Base-by-base conservation (phyloP, 2,797 vertebrate genomes). In the Enteromius viviparus region DNA sequence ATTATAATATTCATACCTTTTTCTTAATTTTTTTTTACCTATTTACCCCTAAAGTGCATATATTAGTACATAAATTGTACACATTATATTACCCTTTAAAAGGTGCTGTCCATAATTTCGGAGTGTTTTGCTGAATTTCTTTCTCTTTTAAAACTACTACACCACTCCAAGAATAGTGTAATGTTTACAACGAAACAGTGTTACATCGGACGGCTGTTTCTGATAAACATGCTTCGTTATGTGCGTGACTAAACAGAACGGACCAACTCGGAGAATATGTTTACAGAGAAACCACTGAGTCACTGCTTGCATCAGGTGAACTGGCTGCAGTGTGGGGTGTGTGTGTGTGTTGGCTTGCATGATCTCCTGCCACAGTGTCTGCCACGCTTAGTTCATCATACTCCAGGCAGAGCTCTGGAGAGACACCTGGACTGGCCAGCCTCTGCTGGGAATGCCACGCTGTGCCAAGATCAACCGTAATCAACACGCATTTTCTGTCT, bases 401-500 rank as follows among this genome's bases (percentile, higher is more conserved):
- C 84, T 81, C 40, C 68, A 78, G 75, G 81, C 69, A 71, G 15
- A 11, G 55, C 87, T 91, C 81, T 91, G 89, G 92, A 90, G 91
- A 90, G 87, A 81, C 86, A 87, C 85, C 29, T 88, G 88, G 85
- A 86, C 89, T 92, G 91, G 92, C 92, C 85, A 80, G 87, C 87
- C 89, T 90, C 93, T 91, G 93, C 90, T 90, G 92, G 88, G 90
- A 92, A 88, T 84, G 82, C 88, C 49, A 83, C 88, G 71, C 91
- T 85, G 89, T 91, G 93, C 88, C 90, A 92, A 89, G 87, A 87
- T 90, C 91, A 92, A 87, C 91, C 90, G 91, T 92, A 94, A 92
- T 94, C 92, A 90, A 91, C 90, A 90, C 92, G 89, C 89, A 92
- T 93, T 93, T 94, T 92, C 93, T 92, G 93, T 92, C 92, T 91